Conservation (phyloP, 2,113 vertebrate genomes). For the Hipposideros armiger region DNA sequence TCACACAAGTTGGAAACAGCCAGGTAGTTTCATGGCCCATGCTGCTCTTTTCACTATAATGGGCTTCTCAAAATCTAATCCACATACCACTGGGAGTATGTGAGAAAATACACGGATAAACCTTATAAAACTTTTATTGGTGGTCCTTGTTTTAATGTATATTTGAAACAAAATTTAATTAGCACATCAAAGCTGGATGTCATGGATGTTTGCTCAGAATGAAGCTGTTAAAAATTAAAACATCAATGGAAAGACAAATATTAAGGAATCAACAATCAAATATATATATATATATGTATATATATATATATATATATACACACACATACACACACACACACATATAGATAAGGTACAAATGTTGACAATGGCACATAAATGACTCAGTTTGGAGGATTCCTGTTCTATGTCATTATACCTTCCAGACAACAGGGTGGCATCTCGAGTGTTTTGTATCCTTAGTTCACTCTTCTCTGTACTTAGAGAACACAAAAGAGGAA, state of each 20-base stretch:
- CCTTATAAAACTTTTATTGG: neutral
- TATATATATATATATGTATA: too few species aligned
- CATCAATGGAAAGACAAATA: neutral
- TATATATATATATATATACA: too few species aligned
- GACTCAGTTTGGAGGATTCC: neutral
- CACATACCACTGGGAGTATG: neutral
- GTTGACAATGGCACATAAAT: neutral
- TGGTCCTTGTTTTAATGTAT: neutral
- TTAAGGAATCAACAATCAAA: neutral
- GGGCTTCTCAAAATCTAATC: neutral
- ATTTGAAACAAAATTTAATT: constrained; percentile 1
- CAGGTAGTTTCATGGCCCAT: neutral
- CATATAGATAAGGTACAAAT: neutral
- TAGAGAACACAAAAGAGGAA: neutral
- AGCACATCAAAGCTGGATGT: neutral
- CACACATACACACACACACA: too few species aligned
- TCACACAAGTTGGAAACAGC: neutral
- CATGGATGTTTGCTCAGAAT: neutral
- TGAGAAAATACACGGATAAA: neutral
- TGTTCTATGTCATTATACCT: neutral
- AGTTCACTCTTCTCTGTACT: neutral
- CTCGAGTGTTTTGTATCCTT: neutral
- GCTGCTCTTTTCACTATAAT: neutral
- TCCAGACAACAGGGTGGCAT: neutral
- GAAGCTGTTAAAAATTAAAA: neutral